phyloP scores from a whole-genome alignment of 2,113 vertebrate genomes.

The Leiothrix lutea region DNA sequence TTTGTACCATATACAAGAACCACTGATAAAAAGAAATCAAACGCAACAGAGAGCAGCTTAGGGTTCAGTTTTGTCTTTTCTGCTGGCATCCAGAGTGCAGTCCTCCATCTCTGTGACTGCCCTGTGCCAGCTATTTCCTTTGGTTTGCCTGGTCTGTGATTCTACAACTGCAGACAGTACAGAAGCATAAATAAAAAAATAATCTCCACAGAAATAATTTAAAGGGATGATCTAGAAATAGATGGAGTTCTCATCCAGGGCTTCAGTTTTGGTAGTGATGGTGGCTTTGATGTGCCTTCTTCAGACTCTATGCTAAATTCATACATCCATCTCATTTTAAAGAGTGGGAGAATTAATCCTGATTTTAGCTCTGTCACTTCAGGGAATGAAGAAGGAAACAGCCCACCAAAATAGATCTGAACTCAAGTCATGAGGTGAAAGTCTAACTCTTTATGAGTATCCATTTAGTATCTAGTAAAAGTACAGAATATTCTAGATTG shows the following conservation, averaged over 20 bases:
- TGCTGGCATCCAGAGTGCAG: neutral
- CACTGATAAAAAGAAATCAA: neutral
- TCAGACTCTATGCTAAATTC: constrained; percentile 14
- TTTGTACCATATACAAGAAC: neutral
- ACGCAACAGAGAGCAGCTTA: neutral
- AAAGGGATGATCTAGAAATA: constrained; percentile 1
- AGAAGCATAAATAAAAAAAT: constrained; percentile 9
- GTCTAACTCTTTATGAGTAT: neutral
- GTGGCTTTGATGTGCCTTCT: neutral
- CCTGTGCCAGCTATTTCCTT: neutral
- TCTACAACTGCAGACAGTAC: neutral
- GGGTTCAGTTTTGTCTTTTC: neutral
- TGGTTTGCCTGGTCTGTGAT: neutral
- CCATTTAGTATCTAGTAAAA: constrained; percentile 15
- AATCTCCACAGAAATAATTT: neutral
- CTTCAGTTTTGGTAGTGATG: neutral
- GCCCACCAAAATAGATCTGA: constrained; percentile 28
- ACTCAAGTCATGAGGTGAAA: neutral
- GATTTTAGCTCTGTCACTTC: neutral
- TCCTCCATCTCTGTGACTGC: neutral
- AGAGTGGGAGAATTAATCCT: constrained; percentile 33
- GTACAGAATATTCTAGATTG: constrained; percentile 7
- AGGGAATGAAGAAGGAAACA: neutral
- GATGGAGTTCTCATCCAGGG: neutral
- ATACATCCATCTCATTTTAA: neutral